A percentile compares a stretch with the other conserved stretches of the same genome.
phyloP scores from a whole-genome alignment of 2,113 vertebrate species.

The Chauna torquata region DNA sequence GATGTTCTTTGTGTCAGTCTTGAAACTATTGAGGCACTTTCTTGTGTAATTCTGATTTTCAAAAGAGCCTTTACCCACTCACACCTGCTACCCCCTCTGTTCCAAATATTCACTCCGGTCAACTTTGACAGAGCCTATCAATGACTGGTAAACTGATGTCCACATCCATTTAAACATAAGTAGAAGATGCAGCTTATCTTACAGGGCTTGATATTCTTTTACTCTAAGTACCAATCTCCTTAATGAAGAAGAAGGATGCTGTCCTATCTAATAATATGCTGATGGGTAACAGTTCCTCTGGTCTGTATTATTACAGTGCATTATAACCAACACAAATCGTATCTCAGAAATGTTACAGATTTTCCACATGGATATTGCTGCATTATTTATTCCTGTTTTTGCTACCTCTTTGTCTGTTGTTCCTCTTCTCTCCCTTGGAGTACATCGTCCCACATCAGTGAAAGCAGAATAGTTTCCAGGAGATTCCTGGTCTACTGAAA shows the following conservation, averaged over 20 bases:
- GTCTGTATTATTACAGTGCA: not conserved
- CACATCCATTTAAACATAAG: not conserved
- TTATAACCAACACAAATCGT: not conserved
- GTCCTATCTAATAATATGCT: not conserved
- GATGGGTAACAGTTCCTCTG: not conserved
- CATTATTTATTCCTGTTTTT: not conserved
- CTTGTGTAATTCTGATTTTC: not conserved
- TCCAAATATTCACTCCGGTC: not conserved
- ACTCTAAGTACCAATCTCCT: not conserved
- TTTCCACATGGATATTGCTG: not conserved
- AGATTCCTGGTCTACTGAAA: slow-evolving; percentile 87
- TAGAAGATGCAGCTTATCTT: not conserved
- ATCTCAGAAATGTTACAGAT: not conserved
- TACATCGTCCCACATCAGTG: slow-evolving; percentile 82
- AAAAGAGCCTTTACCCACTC: not conserved
- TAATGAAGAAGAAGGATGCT: not conserved
- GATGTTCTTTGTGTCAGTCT: not conserved
- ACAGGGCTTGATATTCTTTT: not conserved
- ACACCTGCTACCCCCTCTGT: not conserved
- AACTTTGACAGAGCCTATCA: not conserved
- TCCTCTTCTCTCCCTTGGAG: slow-evolving; percentile 85
- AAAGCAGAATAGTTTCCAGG: slow-evolving; percentile 85
- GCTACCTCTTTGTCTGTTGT: slow-evolving; percentile 92
- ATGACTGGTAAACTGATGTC: not conserved
- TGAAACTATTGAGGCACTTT: not conserved